A percentile compares a stretch with the other conserved stretches of the same genome.
phyloP scores from a whole-genome alignment of 2,797 vertebrate genomes.

The Syngnathus acus region DNA sequence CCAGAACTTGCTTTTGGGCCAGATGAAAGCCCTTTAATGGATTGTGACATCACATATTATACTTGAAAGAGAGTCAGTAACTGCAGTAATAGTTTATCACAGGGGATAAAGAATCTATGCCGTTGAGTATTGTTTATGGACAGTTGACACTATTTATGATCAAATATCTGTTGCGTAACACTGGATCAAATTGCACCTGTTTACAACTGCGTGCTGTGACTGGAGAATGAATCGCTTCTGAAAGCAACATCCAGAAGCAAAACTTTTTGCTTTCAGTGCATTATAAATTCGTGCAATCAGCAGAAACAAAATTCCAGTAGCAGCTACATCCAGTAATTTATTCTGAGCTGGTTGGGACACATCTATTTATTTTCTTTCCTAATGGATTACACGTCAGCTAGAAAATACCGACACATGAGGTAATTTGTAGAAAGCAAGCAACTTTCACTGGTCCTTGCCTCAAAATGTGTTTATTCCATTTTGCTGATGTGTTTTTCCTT shows the following conservation, averaged over 20 bases:
- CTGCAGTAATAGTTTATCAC: too few species aligned
- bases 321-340: constrained; percentile 27
- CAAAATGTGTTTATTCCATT: constrained; percentile 16
- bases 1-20: too few species aligned
- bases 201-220: too few species aligned
- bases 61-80: too few species aligned
- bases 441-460: constrained; percentile 19
- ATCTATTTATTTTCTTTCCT: constrained; percentile 42
- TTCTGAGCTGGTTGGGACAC: constrained; percentile 38
- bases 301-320: constrained; percentile 28
- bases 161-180: too few species aligned
- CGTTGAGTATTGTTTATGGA: too few species aligned
- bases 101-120: too few species aligned
- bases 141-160: too few species aligned
- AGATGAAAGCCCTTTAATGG: too few species aligned
- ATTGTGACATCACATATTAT: too few species aligned
- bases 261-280: neutral
- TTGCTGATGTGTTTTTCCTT: constrained; percentile 6
- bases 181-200: neutral
- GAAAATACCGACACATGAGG: constrained; percentile 22
- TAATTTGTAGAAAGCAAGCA: constrained; percentile 30
- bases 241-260: constrained; percentile 1
- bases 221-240: neutral
- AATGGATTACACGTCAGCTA: constrained; percentile 34
- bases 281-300: constrained; percentile 33